Base-by-base conservation (phyloP, 2,888 invertebrate genomes). In the Mimachlamys varia region DNA sequence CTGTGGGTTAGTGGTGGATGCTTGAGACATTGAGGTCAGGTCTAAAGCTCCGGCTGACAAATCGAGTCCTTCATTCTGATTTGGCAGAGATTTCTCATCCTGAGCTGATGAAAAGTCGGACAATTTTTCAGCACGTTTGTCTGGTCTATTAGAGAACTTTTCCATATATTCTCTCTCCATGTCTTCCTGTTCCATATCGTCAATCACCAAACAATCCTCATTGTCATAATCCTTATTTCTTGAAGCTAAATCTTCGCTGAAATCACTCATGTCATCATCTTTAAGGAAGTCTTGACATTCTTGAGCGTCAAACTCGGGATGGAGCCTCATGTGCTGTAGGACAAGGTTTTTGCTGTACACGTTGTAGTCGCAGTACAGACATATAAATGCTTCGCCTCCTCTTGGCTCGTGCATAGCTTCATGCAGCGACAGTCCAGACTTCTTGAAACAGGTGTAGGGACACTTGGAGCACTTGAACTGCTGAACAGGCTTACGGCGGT, bases 391-490 rank as follows among this genome's bases (percentile, higher is more conserved):
- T 50, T 93, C 94, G n/a, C 91, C 91, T 19, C 94, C 94, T 87
- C 94, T 92, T 33, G 94, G 93, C 37, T 93, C 93, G 92, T 95
- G 95, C 91, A 95, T 94, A 10, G 93, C 93, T 91, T 94, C 94
- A 89, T 96, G 96, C 33, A 94, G 92, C 22, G 93, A 93, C 88
- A 96, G 91, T 19, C 94, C 94, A 17, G 93, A 91, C 87, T 93
- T 93, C 89, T 94, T 95, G 90, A 94, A 94, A 90, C 95, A 95
- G 2, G 94, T 94, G 92, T 95, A 96, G 19, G 94, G 94, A 91
- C 96, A 96, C 89, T 94, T 95, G n/a, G 90, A 88, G 91, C 96
- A 96, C 37, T 93, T 92, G 92, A 95, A 94, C 90, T 95, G 94
- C 90, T 95, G 95, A 13, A 95, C 93, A 50, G 95, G 94, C 91